Conservation (phyloP, 2,797 vertebrate genomes). For the Apodemus agrarius region DNA sequence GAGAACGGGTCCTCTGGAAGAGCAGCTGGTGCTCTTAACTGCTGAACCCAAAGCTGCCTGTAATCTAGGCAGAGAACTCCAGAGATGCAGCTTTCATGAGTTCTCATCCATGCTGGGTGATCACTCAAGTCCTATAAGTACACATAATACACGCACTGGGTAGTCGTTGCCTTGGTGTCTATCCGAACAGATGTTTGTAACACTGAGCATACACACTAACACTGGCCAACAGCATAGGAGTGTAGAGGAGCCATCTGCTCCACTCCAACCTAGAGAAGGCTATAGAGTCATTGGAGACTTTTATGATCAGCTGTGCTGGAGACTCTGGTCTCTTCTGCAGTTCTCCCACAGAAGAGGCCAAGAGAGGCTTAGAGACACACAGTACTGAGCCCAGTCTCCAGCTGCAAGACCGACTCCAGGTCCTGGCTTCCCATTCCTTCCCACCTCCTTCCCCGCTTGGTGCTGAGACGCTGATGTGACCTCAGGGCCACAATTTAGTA, state of each 20-base stretch:
- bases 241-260: background rate
- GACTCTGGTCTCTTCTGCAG: background rate
- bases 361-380: background rate
- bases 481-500: background rate
- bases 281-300: background rate
- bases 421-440: background rate
- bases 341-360: background rate
- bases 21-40: background rate
- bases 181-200: background rate
- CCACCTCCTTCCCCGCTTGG: too few relatives aligned
- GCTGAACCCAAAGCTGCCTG: background rate
- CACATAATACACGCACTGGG: background rate
- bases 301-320: background rate
- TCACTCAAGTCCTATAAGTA: background rate
- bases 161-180: background rate
- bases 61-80: background rate
- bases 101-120: background rate
- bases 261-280: background rate
- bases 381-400: background rate
- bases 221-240: background rate
- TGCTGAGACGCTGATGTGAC: background rate
- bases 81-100: background rate
- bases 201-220: background rate
- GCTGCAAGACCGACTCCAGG: background rate
- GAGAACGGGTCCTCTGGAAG: background rate